Percentiles rank a stretch among this genome's conserved stretches.
Conservation (phyloP, 2,797 vertebrate genomes). For the Falco concolor region DNA sequence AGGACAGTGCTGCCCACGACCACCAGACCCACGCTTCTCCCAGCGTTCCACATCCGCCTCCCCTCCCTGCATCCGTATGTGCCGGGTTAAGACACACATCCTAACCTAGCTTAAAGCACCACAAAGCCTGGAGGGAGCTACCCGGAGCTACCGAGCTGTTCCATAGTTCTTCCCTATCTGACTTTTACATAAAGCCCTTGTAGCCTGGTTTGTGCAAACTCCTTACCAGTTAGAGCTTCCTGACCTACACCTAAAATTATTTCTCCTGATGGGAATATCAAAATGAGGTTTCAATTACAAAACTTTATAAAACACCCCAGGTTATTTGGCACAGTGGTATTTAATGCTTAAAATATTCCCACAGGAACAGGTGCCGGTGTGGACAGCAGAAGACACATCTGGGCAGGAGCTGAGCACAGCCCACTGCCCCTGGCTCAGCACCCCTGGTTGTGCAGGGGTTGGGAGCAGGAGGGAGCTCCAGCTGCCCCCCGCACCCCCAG, state of each 20-base stretch:
- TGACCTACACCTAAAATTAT: constrained; percentile 71
- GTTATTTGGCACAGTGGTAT: constrained; percentile 1
- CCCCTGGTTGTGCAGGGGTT: not conserved
- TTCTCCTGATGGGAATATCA: constrained; percentile 54
- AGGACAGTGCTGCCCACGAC: too few relatives aligned
- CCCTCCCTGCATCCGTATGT: not conserved
- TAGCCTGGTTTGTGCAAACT: constrained; percentile 64
- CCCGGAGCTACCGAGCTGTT: not conserved
- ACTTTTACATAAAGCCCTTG: constrained; percentile 32
- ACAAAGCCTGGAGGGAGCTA: not conserved
- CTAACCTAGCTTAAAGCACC: not conserved
- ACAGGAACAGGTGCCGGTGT: not conserved
- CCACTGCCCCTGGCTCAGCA: not conserved
- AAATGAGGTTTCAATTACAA: constrained; percentile 61
- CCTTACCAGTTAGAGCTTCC: not conserved
- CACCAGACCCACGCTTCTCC: too few relatives aligned
- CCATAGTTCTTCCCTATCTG: not conserved
- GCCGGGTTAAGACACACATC: not conserved
- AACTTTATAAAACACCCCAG: not conserved
- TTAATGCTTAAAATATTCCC: not conserved
- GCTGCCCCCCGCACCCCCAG: rapidly evolving
- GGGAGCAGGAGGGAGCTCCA: not conserved
- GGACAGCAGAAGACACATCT: not conserved
- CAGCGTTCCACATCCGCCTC: rapidly evolving
- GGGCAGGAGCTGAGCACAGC: not conserved